Evolutionary conservation across 2,113 vertebrate species (phyloP).

Genomic region (Saccopteryx leptura): DNA sequence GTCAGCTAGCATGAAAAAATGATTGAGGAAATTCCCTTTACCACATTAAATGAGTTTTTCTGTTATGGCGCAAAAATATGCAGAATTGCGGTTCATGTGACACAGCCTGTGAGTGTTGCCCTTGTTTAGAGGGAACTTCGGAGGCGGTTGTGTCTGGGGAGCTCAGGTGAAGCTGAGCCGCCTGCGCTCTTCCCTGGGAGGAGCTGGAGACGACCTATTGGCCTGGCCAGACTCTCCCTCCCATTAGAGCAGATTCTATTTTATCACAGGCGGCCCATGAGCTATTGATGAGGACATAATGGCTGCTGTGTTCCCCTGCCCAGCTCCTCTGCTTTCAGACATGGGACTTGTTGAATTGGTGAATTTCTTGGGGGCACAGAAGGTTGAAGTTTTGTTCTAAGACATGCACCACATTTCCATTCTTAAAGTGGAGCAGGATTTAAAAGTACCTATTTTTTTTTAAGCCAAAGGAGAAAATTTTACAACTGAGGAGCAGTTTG

Average conservation of each 20-base stretch:
- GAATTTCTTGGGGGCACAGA: constrained; percentile 72
- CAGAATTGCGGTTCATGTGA: not conserved
- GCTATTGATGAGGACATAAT: constrained; percentile 78
- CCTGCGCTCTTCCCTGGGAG: not conserved
- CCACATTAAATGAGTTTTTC: constrained; percentile 45
- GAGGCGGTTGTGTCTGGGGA: not conserved
- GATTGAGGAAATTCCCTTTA: constrained; percentile 45
- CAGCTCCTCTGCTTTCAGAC: constrained; percentile 55
- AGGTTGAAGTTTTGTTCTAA: constrained; percentile 78
- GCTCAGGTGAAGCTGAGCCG: constrained; percentile 45
- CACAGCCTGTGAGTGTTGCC: not conserved
- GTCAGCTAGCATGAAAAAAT: constrained; percentile 59
- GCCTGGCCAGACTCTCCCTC: constrained; percentile 69
- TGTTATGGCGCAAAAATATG: not conserved
- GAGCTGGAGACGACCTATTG: constrained; percentile 40
- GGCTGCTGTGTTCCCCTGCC: constrained; percentile 68
- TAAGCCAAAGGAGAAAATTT: constrained; percentile 50
- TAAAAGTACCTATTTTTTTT: constrained; percentile 14
- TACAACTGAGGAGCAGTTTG: not conserved
- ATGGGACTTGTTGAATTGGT: constrained; percentile 66
- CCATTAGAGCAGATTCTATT: constrained; percentile 76
- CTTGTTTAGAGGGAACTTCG: accelerated
- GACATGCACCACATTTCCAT: constrained; percentile 71
- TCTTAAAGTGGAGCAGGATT: constrained; percentile 63
- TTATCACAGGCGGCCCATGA: constrained; percentile 35